Evolutionary conservation across 2,797 vertebrate genomes (phyloP), one percentile per base, ranked within the genome.

Genomic region (Sternarchorhynchus goeldii): DNA sequence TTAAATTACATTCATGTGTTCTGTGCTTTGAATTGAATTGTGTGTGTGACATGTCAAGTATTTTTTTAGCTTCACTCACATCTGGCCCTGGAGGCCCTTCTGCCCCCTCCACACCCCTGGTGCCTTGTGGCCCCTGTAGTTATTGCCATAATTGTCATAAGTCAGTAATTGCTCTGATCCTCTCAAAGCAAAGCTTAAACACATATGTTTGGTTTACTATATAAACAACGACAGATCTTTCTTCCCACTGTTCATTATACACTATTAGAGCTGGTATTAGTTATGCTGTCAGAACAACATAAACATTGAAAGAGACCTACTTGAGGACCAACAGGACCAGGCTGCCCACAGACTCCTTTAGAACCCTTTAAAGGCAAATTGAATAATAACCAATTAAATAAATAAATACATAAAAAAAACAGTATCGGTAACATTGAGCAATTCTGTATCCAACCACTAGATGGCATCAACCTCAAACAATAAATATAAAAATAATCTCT

Each of bases 71-170:
- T 55, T 82, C 18, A 91, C 92, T 92, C 82, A 94, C 93, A 80
- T 93, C 91, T 64, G 82, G 90, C 6, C 96, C 96, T 7, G 59
- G 0, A 0, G 88, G 81, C 4, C 96, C 96, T 73, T 93, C 93
- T 57, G 84, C 84, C 14, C 96, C 96, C 0, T 39, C 17, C 0
- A 67, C 82, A 21, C 95, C 95, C 83, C 93, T 92, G 65, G 84
- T 81, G 14, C 96, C 96, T 0, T 4, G 86, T 79, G 90, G 81
- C 0, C 95, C 95, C 95, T 96, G 80, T 31, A 81, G 45, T 5
- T 21, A 75, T 36, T 6, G 6, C 34, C 18, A 57, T 55, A 25
- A 56, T 17, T 55, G 31, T 64, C 31, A 65, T 63, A 7, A 31
- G n/a, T 18, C 8, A 41, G 58, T 29, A 25, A 58, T 6, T 45